Evolutionary conservation across 2,797 vertebrate species (phyloP).

Genomic region (Phoxinus dragarum): DNA sequence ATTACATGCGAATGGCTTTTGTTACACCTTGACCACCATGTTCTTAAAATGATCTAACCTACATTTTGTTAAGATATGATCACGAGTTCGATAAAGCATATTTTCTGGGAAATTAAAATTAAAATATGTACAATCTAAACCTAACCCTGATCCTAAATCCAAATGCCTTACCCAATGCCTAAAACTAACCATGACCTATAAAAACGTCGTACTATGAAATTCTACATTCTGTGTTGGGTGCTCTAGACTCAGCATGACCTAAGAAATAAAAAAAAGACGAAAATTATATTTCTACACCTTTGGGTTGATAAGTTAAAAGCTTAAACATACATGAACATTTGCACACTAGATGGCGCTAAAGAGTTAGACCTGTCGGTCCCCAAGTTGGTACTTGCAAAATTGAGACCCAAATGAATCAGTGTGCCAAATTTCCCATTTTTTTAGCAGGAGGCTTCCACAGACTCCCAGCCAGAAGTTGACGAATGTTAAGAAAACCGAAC

Average conservation of each 20-base stretch:
- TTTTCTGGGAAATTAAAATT: not conserved
- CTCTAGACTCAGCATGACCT: not conserved
- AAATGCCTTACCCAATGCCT: not conserved
- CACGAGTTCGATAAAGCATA: not conserved
- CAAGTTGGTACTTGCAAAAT: not conserved
- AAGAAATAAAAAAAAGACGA: not conserved
- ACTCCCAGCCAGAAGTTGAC: not conserved
- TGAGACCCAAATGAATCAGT: not conserved
- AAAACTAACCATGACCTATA: not conserved
- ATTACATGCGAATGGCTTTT: not conserved
- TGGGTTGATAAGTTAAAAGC: not conserved
- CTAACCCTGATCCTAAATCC: not conserved
- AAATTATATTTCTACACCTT: not conserved
- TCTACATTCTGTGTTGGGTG: not conserved
- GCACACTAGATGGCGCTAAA: not conserved
- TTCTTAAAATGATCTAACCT: not conserved
- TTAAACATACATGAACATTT: not conserved
- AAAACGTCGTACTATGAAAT: not conserved
- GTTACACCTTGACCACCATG: not conserved
- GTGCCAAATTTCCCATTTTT: not conserved
- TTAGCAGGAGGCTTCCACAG: not conserved
- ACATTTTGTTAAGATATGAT: not conserved
- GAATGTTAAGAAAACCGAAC: not conserved
- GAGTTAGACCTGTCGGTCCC: not conserved
- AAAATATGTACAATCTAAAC: not conserved